Conservation (phyloP, 2,113 vertebrate species). For the Pteruthius melanotis region DNA sequence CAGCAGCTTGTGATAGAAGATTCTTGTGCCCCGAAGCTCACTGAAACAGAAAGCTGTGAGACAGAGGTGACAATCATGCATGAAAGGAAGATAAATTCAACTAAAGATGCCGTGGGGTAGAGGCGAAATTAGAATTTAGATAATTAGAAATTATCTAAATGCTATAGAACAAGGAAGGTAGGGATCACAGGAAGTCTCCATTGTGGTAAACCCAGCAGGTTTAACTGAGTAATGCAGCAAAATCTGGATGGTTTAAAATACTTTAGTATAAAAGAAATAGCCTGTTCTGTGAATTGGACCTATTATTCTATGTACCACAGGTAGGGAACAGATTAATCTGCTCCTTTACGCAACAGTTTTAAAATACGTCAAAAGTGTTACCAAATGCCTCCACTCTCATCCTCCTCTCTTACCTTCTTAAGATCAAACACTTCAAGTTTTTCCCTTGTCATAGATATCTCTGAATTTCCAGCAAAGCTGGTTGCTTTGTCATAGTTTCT, state of each 20-base stretch:
- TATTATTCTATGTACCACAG: not conserved
- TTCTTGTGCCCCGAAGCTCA: not conserved
- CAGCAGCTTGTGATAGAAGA: not conserved
- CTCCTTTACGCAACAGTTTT: not conserved
- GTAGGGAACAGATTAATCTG: not conserved
- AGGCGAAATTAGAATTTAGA: no score
- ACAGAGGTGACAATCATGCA: fast-evolving
- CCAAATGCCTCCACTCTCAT: not conserved
- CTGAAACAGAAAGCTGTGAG: not conserved
- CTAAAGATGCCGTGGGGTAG: not conserved
- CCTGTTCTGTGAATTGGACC: not conserved
- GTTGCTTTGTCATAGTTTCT: not conserved
- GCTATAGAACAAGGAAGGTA: not conserved
- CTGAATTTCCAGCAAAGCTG: not conserved
- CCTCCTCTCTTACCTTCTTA: not conserved
- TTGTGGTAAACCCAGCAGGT: not conserved
- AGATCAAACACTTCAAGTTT: not conserved
- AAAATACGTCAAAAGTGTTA: not conserved
- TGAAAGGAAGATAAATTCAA: not conserved
- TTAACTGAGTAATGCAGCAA: not conserved
- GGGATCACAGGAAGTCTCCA: not conserved
- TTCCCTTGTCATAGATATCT: not conserved
- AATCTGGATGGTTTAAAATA: not conserved
- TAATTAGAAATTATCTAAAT: not conserved
- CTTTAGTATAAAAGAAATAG: not conserved